Evolutionary conservation across 2,888 invertebrate genomes (phyloP), one percentile per base, ranked within the genome.

Genomic region (Caenorhabditis auriculariae): DNA sequence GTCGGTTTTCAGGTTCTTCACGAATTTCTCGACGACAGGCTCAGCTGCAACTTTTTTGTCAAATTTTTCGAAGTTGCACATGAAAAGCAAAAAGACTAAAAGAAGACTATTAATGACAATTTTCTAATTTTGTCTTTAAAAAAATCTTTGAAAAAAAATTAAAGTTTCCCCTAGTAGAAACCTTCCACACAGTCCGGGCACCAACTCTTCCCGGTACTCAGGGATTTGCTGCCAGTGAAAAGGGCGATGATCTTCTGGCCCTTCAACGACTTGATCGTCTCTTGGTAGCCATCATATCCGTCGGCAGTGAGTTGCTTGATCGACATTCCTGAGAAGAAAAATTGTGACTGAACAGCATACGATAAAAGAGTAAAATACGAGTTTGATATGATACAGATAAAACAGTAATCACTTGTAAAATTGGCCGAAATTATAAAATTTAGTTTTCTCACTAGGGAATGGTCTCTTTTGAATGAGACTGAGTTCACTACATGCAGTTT

Each of bases 171-270:
- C 12, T 41, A 15, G 23, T n/a, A 37, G 45, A n/a, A 19, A 67
- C 67, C 63, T 7, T 42, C 49, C 7, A 70, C 74, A 58, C 75
- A 75, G 58, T 75, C 75, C 28, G 75, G 74, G 43, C 75, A 75
- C 75, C 75, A 75, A 45, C 69, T 71, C 32, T 63, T 43, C 26
- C 74, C 74, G 4, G 69, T 66, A 6, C 50, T 52, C 23, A 58
- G 48, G 4, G n/a, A 37, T 28, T 62, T 62, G 35, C 60, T 54
- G 24, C 75, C 75, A 41, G 68, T 69, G 62, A 75, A 72, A 21
- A 66, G 61, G 3, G 66, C 64, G 42, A 71, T 54, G 26, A 61
- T 51, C n/a, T 24, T 24, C 32, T 32, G 27, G 35, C 23, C 2
- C 54, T 4, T 4, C n/a, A 7, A 2, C 27, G 5, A n/a, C n/a